These are phyloP conservation scores for Aphodius granarius DNA, from an alignment of 2,888 invertebrate species.

Conservation along the genomic window DNA sequence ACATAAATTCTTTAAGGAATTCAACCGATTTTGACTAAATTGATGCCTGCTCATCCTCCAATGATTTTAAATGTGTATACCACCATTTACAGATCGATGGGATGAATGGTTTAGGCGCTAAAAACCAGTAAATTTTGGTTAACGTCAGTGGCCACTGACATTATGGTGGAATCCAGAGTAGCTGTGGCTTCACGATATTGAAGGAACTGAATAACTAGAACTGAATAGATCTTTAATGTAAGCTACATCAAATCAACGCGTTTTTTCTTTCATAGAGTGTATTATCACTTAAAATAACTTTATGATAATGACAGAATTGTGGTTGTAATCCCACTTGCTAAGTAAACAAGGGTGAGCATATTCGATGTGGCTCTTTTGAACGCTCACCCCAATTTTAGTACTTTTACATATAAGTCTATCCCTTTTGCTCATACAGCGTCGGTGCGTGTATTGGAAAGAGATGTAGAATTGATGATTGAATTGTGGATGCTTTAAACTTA, in stretches of 20 bases:
- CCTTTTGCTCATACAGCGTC: background rate
- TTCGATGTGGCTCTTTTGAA: background rate
- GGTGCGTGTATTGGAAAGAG: constrained; percentile 7
- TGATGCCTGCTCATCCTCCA: no score
- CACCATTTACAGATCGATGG: no score
- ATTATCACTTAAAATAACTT: constrained; percentile 7
- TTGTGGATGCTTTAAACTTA: constrained; percentile 15
- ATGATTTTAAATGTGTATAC: no score
- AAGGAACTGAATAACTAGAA: constrained; percentile 12
- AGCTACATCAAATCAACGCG: background rate
- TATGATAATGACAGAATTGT: constrained; percentile 17
- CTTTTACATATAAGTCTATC: constrained; percentile 3
- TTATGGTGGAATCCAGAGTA: no score
- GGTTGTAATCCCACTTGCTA: constrained; percentile 20
- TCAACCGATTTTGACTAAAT: no score
- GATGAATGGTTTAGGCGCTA: no score
- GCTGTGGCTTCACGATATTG: no score
- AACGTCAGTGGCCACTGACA: no score
- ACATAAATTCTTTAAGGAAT: no score
- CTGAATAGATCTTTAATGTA: constrained; percentile 3
- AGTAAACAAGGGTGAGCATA: constrained; percentile 21
- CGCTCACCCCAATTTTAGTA: background rate
- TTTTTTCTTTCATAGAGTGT: background rate
- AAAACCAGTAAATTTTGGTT: no score
- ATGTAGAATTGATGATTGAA: constrained; percentile 1